Evolutionary conservation across 2,113 vertebrate genomes (phyloP).

Genomic region (Grus americana): DNA sequence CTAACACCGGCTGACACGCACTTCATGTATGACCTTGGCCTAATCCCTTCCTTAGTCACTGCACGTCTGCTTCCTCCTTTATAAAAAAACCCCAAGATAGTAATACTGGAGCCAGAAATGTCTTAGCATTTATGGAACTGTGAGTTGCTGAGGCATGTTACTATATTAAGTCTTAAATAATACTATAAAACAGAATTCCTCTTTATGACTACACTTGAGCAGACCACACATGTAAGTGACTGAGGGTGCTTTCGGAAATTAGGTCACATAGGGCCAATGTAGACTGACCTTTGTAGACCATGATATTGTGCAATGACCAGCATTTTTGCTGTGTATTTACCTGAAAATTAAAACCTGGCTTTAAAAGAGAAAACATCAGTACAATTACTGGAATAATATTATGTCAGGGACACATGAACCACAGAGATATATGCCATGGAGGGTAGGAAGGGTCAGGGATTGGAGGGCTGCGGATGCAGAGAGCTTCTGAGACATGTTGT

Average conservation of each 20-base stretch:
- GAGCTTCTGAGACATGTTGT: not conserved
- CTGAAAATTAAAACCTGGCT: not conserved
- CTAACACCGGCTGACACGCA: not conserved
- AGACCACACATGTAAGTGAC: not conserved
- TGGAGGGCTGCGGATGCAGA: not conserved
- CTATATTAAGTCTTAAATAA: not conserved
- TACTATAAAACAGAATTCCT: not conserved
- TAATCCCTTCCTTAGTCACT: constrained; percentile 14
- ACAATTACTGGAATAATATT: not conserved
- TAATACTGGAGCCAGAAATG: constrained; percentile 10
- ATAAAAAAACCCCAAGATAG: not conserved
- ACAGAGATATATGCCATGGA: not conserved
- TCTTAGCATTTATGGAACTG: not conserved
- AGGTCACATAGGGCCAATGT: not conserved
- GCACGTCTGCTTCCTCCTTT: not conserved
- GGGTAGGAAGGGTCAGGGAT: not conserved
- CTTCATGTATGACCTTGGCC: constrained; percentile 17
- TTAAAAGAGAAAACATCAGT: not conserved
- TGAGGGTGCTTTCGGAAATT: not conserved
- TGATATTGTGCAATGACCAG: not conserved
- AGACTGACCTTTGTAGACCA: not conserved
- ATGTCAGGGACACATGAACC: not conserved
- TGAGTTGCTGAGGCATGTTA: not conserved
- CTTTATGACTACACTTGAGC: not conserved
- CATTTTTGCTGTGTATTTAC: not conserved